These are phyloP conservation scores for Geotrypetes seraphini DNA, from an alignment of 2,797 vertebrate species.

Conservation along the genomic window DNA sequence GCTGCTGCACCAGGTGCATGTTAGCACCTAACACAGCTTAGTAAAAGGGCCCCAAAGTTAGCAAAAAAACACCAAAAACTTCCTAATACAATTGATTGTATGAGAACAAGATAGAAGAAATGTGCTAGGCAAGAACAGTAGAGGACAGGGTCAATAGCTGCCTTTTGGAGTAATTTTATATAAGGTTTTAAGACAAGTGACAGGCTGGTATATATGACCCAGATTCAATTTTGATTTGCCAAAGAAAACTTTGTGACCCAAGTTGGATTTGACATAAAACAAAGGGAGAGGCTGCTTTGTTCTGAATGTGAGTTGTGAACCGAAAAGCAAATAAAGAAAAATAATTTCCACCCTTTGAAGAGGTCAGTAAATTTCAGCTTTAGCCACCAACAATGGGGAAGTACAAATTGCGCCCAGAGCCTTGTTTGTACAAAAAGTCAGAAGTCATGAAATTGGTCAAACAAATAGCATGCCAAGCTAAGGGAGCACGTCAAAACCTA, in stretches of 20 bases:
- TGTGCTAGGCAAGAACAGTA: background rate
- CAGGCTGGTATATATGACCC: conserved; percentile 2
- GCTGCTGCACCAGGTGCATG: too few relatives aligned
- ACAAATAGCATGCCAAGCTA: conserved; percentile 26
- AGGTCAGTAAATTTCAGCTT: conserved; percentile 9
- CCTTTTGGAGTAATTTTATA: conserved; percentile 11
- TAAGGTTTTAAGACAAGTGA: conserved; percentile 12
- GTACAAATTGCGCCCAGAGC: conserved; percentile 27
- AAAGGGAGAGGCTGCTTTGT: conserved; percentile 9
- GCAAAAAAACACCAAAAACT: background rate
- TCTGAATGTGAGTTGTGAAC: conserved; percentile 9
- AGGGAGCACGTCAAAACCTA: conserved; percentile 24
- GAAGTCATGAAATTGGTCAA: conserved; percentile 39
- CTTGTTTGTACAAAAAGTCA: conserved; percentile 24
- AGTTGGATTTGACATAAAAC: conserved; percentile 10
- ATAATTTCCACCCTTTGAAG: conserved; percentile 6
- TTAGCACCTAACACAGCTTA: too few relatives aligned
- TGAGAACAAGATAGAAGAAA: too few relatives aligned
- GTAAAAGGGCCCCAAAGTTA: too few relatives aligned
- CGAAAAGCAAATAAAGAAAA: conserved; percentile 17
- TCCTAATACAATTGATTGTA: background rate
- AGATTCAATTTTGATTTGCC: background rate
- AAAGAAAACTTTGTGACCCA: background rate
- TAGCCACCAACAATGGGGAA: conserved; percentile 10
- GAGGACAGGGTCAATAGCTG: conserved; percentile 1